A percentile compares a stretch with the other conserved stretches of the same genome.
Conservation (phyloP, 2,888 invertebrate genomes). For the Cryptophagus acutangulus region DNA sequence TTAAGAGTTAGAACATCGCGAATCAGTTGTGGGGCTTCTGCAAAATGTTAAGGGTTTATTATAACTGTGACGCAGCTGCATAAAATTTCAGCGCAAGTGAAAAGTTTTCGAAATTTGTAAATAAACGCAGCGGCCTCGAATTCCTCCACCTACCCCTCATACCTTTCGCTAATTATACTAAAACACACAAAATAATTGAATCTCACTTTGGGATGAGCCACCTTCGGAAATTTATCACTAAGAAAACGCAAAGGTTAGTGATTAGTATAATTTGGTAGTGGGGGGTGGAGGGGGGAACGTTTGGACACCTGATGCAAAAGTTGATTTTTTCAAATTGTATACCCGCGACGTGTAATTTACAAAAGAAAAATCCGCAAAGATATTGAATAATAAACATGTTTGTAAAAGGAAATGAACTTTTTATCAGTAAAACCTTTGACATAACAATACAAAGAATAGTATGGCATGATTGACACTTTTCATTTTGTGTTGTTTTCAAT, state of each 20-base stretch:
- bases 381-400: slow-evolving; percentile 35
- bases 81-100: slow-evolving; percentile 26
- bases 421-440: slow-evolving; percentile 42
- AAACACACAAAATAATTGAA: slow-evolving; percentile 22
- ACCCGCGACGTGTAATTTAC: too few species aligned
- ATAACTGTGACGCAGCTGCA: slow-evolving; percentile 25
- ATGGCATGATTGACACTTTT: slow-evolving; percentile 39
- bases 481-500: slow-evolving; percentile 39
- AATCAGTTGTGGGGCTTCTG: not conserved
- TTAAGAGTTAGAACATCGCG: not conserved
- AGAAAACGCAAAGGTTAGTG: too few species aligned
- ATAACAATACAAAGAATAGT: slow-evolving; percentile 32
- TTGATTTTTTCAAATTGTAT: too few species aligned
- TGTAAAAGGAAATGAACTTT: slow-evolving; percentile 46
- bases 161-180: slow-evolving; percentile 13
- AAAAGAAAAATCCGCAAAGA: slow-evolving; percentile 16
- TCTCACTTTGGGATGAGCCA: not conserved
- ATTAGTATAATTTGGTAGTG: too few species aligned
- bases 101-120: slow-evolving; percentile 8
- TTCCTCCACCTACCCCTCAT: not conserved
- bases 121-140: not conserved
- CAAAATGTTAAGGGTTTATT: too few species aligned
- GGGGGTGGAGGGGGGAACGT: too few species aligned
- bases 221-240: too few species aligned
- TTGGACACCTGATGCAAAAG: too few species aligned